These are phyloP conservation scores for Callionymus lyra DNA, from an alignment of 2,113 vertebrate genomes.

Conservation along the genomic window DNA sequence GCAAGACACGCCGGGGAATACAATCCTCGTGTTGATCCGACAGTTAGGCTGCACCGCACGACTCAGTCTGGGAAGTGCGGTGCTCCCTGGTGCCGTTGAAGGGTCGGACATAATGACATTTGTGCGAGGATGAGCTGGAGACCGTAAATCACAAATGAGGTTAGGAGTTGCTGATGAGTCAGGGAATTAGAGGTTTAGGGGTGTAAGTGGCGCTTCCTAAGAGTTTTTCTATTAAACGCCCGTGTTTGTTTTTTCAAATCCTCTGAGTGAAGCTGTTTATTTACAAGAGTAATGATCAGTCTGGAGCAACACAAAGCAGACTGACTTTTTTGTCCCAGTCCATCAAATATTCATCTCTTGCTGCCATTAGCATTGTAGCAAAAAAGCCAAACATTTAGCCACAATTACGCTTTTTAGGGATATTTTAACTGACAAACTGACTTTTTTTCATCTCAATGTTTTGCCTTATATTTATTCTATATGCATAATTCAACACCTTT, in stretches of 20 bases:
- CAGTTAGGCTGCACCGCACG: constrained; percentile 18
- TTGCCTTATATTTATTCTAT: no score
- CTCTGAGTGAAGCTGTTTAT: constrained; percentile 23
- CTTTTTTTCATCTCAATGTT: no score
- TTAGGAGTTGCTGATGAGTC: constrained; percentile 46
- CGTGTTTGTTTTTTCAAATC: constrained; percentile 17
- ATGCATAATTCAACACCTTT: no score
- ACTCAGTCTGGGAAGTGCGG: constrained; percentile 19
- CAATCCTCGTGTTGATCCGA: no score
- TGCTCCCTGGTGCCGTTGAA: constrained; percentile 7
- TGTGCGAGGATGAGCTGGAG: constrained; percentile 22
- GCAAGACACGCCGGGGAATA: no score
- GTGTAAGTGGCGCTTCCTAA: constrained; percentile 29
- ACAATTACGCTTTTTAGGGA: no score
- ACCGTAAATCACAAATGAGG: constrained; percentile 50
- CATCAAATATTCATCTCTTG: neutral
- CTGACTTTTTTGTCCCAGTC: neutral
- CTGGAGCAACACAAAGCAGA: constrained; percentile 7
- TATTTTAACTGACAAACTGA: no score
- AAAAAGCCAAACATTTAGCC: no score
- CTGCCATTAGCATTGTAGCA: no score
- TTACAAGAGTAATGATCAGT: constrained; percentile 17
- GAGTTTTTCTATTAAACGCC: constrained; percentile 40
- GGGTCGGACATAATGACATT: constrained; percentile 30
- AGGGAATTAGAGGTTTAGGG: constrained; percentile 42